Base-by-base conservation (phyloP, 2,113 vertebrate genomes). In the Vulpes ferrilata region DNA sequence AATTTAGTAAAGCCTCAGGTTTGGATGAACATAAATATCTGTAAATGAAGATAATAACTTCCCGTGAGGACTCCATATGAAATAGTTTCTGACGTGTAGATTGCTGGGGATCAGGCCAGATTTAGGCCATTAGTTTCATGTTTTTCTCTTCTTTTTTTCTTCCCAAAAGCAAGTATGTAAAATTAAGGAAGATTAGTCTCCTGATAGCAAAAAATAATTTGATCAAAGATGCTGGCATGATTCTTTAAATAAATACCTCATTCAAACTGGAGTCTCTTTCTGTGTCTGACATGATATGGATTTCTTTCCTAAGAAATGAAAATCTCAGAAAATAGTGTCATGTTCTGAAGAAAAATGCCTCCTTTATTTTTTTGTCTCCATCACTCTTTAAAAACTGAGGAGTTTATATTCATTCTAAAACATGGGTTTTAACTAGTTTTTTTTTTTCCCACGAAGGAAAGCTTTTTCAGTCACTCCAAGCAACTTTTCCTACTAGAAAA, bases 241-340 rank as follows among this genome's bases (percentile, higher is more conserved):
- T 85, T 23, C 12, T 89, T 86, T 55, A 96, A 90, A 83, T 74
- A 88, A 85, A 84, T 85, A 64, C 86, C 11, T 88, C 12, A 91
- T 62, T 95, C 65, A 92, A 89, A 55, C 12, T 30, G 23, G 22
- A 69, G 4, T 83, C 32, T 82, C 7, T 85, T 87, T 15, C n/a
- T 73, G 11, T 79, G 3, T 11, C 9, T 57, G 7, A 60, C 62
- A 59, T 11, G 89, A 73, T 80, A 43, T 78, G 19, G 32, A 88
- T 92, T 85, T 85, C 1, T 55, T 82, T 82, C 27, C 48, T 81
- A 27, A 69, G 60, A 96, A 97, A 90, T 19, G 11, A 90, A 38
- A 71, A 55, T 74, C 38, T 93, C 85, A 83, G 73, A 82, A 71
- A 88, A 84, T 73, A 95, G 48, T 51, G 30, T 3, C 38, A 51